Base-by-base conservation (phyloP, 2,888 invertebrate genomes). In the Erebia epiphron region DNA sequence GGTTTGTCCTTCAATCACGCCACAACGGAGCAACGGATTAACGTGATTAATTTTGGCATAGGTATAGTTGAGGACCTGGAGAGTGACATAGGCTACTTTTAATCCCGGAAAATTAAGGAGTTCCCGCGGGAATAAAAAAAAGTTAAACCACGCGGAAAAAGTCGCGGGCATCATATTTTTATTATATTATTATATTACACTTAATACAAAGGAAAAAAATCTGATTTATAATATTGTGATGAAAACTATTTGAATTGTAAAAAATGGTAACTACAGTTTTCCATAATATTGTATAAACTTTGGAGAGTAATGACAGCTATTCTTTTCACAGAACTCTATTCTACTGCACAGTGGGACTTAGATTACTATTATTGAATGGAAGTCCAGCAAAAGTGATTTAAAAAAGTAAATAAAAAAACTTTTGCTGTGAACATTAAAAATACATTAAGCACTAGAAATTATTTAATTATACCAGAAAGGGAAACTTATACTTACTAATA, bases 241-340 rank as follows among this genome's bases (percentile, higher is more conserved):
- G n/a, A 41, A 18, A 56, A 56, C 66, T 57, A 57, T 66, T 66
- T 56, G 49, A 66, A 66, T 66, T 66, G 66, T 66, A 66, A 66
- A 66, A 57, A 73, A 71, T 62, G 54, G 66, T 67, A 69, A 66
- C 68, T 63, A 67, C 63, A 63, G 43, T 75, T 68, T 73, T 70
- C 43, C 73, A 69, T 71, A 68, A 74, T 68, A 70, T 68, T 68
- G 71, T 57, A 71, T 61, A 73, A 74, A 70, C 64, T 64, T 66
- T 58, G 50, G 26, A 54, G 72, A 72, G 62, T 63, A 73, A 73
- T 73, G 68, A 70, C 61, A 67, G 65, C 69, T 26, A 67, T 74
- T 74, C 52, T 71, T 74, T 68, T 58, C 10, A 58, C 67, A 11
- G 58, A 49, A 58, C 16, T 58, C 46, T 67, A 49, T 58, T 67